Base-by-base conservation (phyloP, 2,797 vertebrate genomes). In the Chelmon rostratus region DNA sequence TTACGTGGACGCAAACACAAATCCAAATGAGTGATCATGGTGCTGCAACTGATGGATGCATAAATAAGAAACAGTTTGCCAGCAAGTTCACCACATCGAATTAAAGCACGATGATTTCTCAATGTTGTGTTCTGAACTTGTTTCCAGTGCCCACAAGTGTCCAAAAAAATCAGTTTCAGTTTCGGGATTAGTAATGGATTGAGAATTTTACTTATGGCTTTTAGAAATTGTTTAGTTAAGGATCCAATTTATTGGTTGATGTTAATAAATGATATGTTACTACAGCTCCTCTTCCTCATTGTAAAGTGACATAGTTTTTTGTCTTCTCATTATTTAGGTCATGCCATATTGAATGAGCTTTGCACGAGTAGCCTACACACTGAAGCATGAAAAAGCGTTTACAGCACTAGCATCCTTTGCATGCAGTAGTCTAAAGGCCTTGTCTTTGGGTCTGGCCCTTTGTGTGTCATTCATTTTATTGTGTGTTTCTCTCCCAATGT, bases 301-400 rank as follows among this genome's bases (percentile, higher is more conserved):
- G 4, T 12, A 28, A 12, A 57, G 49, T 11, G 16, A 46, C 40
- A 25, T 40, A 23, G 47, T 25, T 68, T 11, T 23, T 53, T 18
- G 53, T 68, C 68, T 68, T 74, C 9, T 54, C 25, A 40, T 21
- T 54, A 76, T 73, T 28, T 63, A 61, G 78, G 71, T 77, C 82
- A 57, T 73, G 53, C 18, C 40, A 72, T 57, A 85, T 84, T 65
- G 66, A 73, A 68, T 73, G 64, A 78, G 78, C 65, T 68, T 49
- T 66, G 64, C 56, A 58, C 69, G 57, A 73, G 68, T 71, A 50
- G 31, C 64, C 13, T 56, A 38, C 40, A 81, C 67, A 69, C 23
- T 35, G 57, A 77, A 68, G 59, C 63, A 59, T 77, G 58, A 86
- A 77, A 47, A 57, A 75, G 82, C 73, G 56, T 74, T 83, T 46